Evolutionary conservation across 1,140 invertebrate genomes (phyloP), one percentile per base, ranked within the genome.

Genomic region (Danaus plexippus): DNA sequence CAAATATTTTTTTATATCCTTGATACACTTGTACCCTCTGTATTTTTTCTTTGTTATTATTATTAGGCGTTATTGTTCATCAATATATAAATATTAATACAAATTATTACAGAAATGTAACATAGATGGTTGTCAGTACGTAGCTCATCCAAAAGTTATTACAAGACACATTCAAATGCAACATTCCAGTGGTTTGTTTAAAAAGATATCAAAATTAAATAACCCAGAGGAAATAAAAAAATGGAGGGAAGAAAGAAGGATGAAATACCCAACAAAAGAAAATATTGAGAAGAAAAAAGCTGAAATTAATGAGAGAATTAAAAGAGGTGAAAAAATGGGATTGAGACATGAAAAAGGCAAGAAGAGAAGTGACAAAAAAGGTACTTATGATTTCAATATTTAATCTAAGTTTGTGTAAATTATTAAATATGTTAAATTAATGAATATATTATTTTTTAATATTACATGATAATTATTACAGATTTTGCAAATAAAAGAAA

Each of bases 221-320:
- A 92, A 91, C 9, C 90, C 92, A 1, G 94, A 96, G 76, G 94
- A 96, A 59, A 92, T 96, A 62, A 75, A 91, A 48, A 94, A 94
- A 80, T 97, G 95, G 94, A 91, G 90, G 54, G 89, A 89, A 49
- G 94, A 96, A 65, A 88, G 96, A 55, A 94, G 92, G 77, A 93
- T 89, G 85, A 91, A 85, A 69, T 93, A 91, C 85, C 92, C 94
- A 6, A 95, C 92, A 9, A 90, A 89, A 63, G 80, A 82, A 43
- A 96, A 94, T 80, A 87, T 95, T n/a, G 89, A 91, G 59, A 88
- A 89, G 61, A 90, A 91, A 70, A 87, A 90, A 54, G 88, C 90
- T 40, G 87, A 90, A 63, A 75, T 88, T 43, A 87, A 90, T 50
- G 94, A 95, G 73, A 92, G 90, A 68, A 66, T 90, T 52, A 86